phyloP scores from a whole-genome alignment of 1,140 invertebrate species.

The Drosophila nigromelanica region DNA sequence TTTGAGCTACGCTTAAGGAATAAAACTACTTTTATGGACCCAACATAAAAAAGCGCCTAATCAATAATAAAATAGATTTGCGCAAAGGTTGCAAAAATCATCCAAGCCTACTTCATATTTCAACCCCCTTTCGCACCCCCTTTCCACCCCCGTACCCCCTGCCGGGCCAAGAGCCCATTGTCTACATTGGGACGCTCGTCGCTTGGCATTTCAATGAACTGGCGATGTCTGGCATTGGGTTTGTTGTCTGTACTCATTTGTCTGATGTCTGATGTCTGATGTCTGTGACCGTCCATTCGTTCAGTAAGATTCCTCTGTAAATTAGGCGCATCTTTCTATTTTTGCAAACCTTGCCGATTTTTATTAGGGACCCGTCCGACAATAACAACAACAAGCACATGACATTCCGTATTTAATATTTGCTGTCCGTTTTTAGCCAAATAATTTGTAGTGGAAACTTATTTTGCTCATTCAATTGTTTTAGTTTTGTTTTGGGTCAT shows the following conservation, averaged over 20 bases:
- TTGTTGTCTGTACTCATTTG: neutral
- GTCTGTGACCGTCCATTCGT: constrained; percentile 9
- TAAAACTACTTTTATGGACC: constrained; percentile 48
- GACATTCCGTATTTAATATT: constrained; percentile 64
- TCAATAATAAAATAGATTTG: constrained; percentile 75
- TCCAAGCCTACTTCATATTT: constrained; percentile 6
- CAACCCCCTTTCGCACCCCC: constrained; percentile 25
- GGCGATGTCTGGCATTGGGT: constrained; percentile 19
- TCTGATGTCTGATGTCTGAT: neutral
- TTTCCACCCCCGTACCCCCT: neutral
- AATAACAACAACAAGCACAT: constrained; percentile 51
- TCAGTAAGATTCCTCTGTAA: constrained; percentile 42
- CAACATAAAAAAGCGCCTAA: constrained; percentile 54
- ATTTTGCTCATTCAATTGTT: constrained; percentile 46
- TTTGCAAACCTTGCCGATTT: constrained; percentile 76
- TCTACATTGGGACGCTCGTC: constrained; percentile 20
- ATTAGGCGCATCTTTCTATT: constrained; percentile 64
- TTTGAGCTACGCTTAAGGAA: constrained; percentile 10
- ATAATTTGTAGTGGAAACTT: constrained; percentile 67
- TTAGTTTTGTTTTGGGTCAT: constrained; percentile 23
- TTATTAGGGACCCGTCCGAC: constrained; percentile 52
- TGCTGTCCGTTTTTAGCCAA: constrained; percentile 41
- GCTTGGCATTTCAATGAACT: constrained; percentile 74
- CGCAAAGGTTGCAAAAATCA: constrained; percentile 59
- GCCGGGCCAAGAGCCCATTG: constrained; percentile 41